A percentile compares a stretch with the other conserved stretches of the same genome.
Conservation (phyloP, 2,888 invertebrate genomes). For the Apamea monoglypha region DNA sequence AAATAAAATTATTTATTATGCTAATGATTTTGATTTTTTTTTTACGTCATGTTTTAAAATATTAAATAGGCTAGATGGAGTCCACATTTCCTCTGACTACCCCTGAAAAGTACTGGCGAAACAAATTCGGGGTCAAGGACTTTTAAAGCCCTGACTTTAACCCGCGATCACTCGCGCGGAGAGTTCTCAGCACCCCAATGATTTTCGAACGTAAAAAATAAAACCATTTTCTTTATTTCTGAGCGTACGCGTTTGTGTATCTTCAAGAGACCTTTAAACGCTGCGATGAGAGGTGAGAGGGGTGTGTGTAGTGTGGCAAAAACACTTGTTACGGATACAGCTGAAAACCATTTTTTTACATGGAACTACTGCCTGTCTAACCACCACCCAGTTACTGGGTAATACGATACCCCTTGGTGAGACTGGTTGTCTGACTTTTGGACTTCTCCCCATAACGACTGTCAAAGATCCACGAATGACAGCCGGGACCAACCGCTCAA, state of each 20-base stretch:
- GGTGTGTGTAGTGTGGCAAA: no score
- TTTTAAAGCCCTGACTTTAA: background rate
- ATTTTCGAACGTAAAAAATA: no score
- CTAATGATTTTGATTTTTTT: background rate
- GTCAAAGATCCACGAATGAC: background rate
- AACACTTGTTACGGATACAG: background rate
- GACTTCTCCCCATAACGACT: background rate
- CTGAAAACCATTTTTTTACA: background rate
- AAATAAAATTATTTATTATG: background rate
- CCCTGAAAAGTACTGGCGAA: background rate
- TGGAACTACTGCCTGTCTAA: background rate
- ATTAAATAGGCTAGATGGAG: background rate
- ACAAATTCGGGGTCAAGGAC: background rate
- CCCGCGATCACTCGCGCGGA: background rate
- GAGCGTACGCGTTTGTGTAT: no score
- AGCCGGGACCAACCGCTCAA: background rate
- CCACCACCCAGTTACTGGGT: background rate
- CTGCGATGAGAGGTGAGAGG: no score
- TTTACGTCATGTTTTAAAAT: background rate
- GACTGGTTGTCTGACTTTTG: background rate
- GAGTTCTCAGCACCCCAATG: background rate
- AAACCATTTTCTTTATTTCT: no score
- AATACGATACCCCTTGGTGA: background rate
- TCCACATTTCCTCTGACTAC: background rate
- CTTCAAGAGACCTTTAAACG: no score